These are phyloP conservation scores for Ceratina australensis DNA, from an alignment of 1,140 invertebrate species.

Conservation along the genomic window DNA sequence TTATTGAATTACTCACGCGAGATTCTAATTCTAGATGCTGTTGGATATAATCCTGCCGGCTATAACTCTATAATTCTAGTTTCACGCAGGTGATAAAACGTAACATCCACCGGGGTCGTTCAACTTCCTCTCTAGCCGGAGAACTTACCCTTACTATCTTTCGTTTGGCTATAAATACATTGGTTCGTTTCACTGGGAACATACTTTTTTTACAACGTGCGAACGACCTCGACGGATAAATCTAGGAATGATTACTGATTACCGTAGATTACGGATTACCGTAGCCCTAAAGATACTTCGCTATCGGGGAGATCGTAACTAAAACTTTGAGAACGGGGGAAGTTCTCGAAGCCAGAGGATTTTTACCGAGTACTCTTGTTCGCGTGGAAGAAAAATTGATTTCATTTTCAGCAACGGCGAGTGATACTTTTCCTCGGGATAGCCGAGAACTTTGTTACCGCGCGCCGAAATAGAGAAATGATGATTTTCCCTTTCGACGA, in stretches of 20 bases:
- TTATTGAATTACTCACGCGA: slow-evolving; percentile 10
- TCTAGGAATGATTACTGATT: not conserved
- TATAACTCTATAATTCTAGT: slow-evolving; percentile 42
- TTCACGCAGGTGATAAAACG: slow-evolving; percentile 36
- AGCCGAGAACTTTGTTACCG: not conserved
- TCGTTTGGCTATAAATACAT: not conserved
- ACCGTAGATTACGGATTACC: not conserved
- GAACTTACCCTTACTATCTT: not conserved
- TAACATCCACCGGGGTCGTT: slow-evolving; percentile 39
- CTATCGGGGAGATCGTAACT: not conserved
- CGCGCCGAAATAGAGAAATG: too few relatives aligned
- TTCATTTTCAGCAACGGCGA: not conserved
- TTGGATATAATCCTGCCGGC: slow-evolving; percentile 35
- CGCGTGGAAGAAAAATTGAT: slow-evolving; percentile 30
- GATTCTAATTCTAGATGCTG: slow-evolving; percentile 13
- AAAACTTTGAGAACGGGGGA: not conserved
- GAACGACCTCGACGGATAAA: slow-evolving; percentile 11
- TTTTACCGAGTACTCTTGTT: not conserved
- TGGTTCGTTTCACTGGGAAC: not conserved
- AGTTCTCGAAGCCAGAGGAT: not conserved
- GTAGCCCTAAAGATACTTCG: not conserved
- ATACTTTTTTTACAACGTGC: too few relatives aligned
- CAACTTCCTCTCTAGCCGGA: slow-evolving; percentile 17
- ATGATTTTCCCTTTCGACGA: too few relatives aligned
- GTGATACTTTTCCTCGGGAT: not conserved